Evolutionary conservation across 2,888 invertebrate genomes (phyloP), one percentile per base, ranked within the genome.

Genomic region (Seira musarum): DNA sequence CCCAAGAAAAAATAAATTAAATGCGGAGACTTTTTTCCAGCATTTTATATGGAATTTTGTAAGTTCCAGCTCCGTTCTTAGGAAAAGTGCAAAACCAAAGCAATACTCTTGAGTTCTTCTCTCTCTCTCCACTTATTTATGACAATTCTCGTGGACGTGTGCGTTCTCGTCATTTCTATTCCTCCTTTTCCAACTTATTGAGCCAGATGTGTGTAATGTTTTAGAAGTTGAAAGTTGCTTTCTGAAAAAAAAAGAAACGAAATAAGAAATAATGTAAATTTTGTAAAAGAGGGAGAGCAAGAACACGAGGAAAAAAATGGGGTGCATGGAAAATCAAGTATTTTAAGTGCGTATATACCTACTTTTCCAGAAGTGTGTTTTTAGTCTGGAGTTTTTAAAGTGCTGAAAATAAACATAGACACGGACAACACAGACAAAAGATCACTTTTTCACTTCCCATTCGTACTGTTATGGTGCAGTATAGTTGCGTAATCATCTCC

Each of bases 191-290:
- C 80, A 69, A 80, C 69, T 80, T 80, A 80, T 80, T 80, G 80
- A 80, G 69, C 80, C 80, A 80, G 80, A 80, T 80, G 80, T 80
- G 80, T 80, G 73, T 80, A 80, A 80, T 80, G 73, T 73, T 80
- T 80, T 40, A 80, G 65, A 80, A 73, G 70, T 66, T 72, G 64
- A 25, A n/a, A n/a, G n/a, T 60, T 40, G 19, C 61, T 25, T 49
- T 22, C 57, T 70, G 60, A 60, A 69, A 69, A 64, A 64, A 22
- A 61, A 25, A 46, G 60, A 69, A 64, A 69, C 10, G 17, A 46
- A 53, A 5, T 46, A 40, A 61, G 17, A n/a, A 17, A 70, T 61
- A 61, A 30, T 30, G 22, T 5, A 63, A 63, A 22, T 10, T 22
- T 63, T 13, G 8, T 63, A 17, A 22, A 1, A 22, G 19, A 21